Percentiles rank a stretch among this genome's conserved stretches.
Conservation (phyloP, 2,888 invertebrate species). For the Mesorhabditis spiculigera region DNA sequence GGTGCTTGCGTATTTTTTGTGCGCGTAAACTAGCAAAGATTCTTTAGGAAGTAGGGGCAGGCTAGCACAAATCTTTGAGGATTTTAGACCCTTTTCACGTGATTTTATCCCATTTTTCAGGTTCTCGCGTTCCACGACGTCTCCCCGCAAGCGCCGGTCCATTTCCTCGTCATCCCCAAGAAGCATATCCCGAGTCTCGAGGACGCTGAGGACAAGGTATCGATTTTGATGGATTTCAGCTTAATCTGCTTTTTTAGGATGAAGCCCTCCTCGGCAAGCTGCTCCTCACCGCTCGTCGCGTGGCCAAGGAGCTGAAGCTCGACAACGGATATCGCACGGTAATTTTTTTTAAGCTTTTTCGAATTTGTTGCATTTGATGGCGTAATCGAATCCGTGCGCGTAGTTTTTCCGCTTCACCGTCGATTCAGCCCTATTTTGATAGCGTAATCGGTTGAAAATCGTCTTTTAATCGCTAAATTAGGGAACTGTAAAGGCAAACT, state of each 20-base stretch:
- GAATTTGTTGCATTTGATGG: neutral
- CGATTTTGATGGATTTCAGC: neutral
- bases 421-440: no score
- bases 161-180: constrained; percentile 88
- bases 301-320: constrained; percentile 40
- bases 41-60: neutral
- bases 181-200: constrained; percentile 81
- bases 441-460: no score
- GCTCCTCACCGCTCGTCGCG: constrained; percentile 39
- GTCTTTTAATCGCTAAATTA: no score
- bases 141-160: constrained; percentile 85
- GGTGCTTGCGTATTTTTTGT: no score
- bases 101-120: no score
- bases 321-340: constrained; percentile 61
- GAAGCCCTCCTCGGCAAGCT: constrained; percentile 49
- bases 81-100: neutral
- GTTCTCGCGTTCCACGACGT: constrained; percentile 92
- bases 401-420: no score
- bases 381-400: no score
- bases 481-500: no score
- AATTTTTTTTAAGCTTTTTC: constrained; percentile 76
- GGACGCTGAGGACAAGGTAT: constrained; percentile 71
- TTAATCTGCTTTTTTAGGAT: constrained; percentile 19
- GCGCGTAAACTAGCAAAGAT: neutral
- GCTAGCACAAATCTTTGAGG: neutral